Evolutionary conservation across 2,888 invertebrate genomes (phyloP), one percentile per base, ranked within the genome.

Genomic region (Xestoiulus laeticollis): DNA sequence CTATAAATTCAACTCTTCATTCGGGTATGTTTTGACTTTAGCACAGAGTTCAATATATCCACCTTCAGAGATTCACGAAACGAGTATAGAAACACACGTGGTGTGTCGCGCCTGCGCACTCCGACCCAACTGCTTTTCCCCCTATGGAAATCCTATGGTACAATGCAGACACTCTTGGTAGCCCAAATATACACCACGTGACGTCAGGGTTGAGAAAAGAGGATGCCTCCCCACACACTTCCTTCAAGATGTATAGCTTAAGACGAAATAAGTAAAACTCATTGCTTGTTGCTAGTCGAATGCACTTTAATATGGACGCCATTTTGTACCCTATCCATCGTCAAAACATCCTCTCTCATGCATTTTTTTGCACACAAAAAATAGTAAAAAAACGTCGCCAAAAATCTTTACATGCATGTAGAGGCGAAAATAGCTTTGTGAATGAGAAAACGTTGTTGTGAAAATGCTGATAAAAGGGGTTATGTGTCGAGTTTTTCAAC

Each of bases 141-240:
- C 30, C 14, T 38, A 38, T 5, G 4, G 38, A 38, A 38, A 38
- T 38, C 38, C 38, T 38, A 38, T 38, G 38, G 12, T 38, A 38
- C 38, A 38, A n/a, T 6, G 6, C 22, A 59, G 38, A 38, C 38
- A 38, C 38, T 38, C 4, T 38, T 38, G 38, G 38, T 38, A 38
- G 38, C 78, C 78, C 78, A 78, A 78, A 78, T 78, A 30, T 78
- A 78, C 78, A 78, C 78, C 78, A 26, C 30, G 68, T 78, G 78
- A 78, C 78, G 78, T 78, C 78, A 78, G 30, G 22, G 68, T 68
- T 48, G 68, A 78, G 78, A 30, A 78, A 78, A 30, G 78, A 78
- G 78, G 78, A 78, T 78, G 78, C 78, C n/a, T 78, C 78, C 78
- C 78, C 78, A 78, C 78, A 78, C 78, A 78, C 30, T 78, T 78